These are phyloP conservation scores for Sepiola atlantica DNA, from an alignment of 2,888 invertebrate genomes.

Conservation along the genomic window DNA sequence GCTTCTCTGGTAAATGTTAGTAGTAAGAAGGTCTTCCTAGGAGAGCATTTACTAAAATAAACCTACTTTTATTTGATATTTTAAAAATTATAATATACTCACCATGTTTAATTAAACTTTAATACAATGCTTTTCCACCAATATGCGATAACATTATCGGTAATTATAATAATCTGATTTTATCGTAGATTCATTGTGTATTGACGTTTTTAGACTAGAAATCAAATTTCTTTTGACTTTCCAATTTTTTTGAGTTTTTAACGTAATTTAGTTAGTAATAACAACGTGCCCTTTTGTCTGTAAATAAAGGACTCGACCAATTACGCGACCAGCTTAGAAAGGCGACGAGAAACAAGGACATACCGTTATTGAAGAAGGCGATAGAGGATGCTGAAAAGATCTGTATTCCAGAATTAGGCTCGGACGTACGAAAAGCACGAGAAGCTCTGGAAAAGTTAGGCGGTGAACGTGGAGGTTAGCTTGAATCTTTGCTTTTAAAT, in stretches of 20 bases:
- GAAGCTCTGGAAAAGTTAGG: slow-evolving; percentile 8
- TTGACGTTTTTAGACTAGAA: background rate
- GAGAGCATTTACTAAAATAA: too few species aligned
- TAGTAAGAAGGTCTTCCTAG: too few species aligned
- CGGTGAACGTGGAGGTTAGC: slow-evolving; percentile 24
- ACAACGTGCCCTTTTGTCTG: background rate
- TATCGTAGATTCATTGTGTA: background rate
- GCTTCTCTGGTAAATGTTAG: too few species aligned
- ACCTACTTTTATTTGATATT: too few species aligned
- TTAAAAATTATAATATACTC: too few species aligned
- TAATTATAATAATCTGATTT: too few species aligned
- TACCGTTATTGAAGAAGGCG: background rate
- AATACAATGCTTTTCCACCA: too few species aligned
- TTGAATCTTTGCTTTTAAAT: too few species aligned
- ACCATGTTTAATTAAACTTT: too few species aligned
- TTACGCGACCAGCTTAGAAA: background rate
- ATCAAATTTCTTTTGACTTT: background rate
- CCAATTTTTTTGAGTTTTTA: background rate
- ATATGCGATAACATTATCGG: too few species aligned
- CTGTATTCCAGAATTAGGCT: background rate
- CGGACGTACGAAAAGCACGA: background rate
- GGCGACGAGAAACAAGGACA: background rate
- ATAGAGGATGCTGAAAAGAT: background rate
- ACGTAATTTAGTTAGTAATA: background rate
- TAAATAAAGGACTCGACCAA: background rate